Evolutionary conservation across 2,888 invertebrate species (phyloP), one percentile per base, ranked within the genome.

Genomic region (Osmoderma eremita): DNA sequence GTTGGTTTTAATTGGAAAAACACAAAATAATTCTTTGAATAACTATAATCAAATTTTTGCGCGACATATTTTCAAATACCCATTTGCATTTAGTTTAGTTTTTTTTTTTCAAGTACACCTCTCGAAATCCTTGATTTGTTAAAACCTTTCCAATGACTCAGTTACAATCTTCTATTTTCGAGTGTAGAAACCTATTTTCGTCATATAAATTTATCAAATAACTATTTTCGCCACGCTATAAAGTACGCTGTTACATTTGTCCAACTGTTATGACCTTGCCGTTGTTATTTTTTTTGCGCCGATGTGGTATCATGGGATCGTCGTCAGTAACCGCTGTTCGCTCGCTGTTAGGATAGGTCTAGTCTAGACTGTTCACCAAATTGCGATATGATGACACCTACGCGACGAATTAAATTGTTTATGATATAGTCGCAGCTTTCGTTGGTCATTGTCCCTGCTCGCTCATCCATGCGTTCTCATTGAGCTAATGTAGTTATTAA

Each of bases 341-440:
- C 49, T 38, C 30, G 20, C 17, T 24, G 50, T 63, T 63, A 53
- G 63, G 63, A 53, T 63, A 63, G 63, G 63, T 63, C 63, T 53
- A 63, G 63, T 63, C 63, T 53, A 63, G 63, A 63, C 63, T 17
- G 45, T 24, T 58, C 45, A 58, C 58, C 17, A 45, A 61, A 61
- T 61, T 61, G 17, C 63, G 13, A 38, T 39, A 50, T 22, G 49
- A 30, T 22, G 22, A 49, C 63, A 50, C 63, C 63, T 63, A 63
- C 63, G 50, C 50, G 13, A 22, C 18, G 17, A 61, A 61, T 30
- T 45, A 61, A 61, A 61, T 22, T 61, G 58, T 61, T 61, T 61
- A 45, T 45, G 30, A 61, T 61, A 61, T 17, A 30, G 36, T 45
- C 17, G 45, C 58, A 45, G 45, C 45, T 61, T 45, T 45, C 45